Percentiles rank a stretch among this genome's conserved stretches.
phyloP scores from a whole-genome alignment of 2,888 invertebrate species.

The Molanna angustata region DNA sequence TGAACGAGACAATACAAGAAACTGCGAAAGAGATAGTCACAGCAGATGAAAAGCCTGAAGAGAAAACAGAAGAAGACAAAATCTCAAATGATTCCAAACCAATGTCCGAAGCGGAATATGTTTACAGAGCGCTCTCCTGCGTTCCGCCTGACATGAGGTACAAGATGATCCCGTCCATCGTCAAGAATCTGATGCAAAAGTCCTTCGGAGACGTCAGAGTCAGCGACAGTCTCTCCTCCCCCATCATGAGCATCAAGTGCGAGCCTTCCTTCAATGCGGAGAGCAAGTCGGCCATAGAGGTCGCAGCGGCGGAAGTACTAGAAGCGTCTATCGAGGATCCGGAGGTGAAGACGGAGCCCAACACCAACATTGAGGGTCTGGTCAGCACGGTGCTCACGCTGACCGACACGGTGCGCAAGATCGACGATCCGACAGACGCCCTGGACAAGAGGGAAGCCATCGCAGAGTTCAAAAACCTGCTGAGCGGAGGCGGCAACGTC shows the following conservation, averaged over 20 bases:
- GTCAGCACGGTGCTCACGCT: conserved; percentile 11
- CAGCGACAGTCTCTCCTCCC: conserved; percentile 11
- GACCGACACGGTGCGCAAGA: conserved; percentile 3
- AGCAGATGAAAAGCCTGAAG: background rate
- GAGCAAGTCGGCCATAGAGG: background rate
- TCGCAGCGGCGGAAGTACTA: conserved; percentile 9
- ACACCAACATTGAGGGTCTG: conserved; percentile 6
- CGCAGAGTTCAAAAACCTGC: background rate
- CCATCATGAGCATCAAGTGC: conserved; percentile 11
- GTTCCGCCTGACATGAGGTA: conserved; percentile 14
- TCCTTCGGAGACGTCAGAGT: conserved; percentile 9
- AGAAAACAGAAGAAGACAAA: background rate
- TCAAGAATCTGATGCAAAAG: conserved; percentile 10
- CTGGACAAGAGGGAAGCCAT: background rate
- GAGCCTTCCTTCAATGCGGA: background rate
- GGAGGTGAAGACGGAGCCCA: background rate
- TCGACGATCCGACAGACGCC: conserved; percentile 2
- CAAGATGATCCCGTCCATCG: conserved; percentile 11
- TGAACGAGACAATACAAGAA: too few relatives aligned
- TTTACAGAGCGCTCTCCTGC: conserved; percentile 10
- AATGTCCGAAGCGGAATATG: conserved; percentile 15
- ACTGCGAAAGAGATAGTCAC: too few relatives aligned
- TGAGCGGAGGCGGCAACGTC: background rate
- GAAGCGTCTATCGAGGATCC: background rate
- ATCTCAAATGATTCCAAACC: background rate